Evolutionary conservation across 2,113 vertebrate species (phyloP).

Genomic region (Mohoua ochrocephala): DNA sequence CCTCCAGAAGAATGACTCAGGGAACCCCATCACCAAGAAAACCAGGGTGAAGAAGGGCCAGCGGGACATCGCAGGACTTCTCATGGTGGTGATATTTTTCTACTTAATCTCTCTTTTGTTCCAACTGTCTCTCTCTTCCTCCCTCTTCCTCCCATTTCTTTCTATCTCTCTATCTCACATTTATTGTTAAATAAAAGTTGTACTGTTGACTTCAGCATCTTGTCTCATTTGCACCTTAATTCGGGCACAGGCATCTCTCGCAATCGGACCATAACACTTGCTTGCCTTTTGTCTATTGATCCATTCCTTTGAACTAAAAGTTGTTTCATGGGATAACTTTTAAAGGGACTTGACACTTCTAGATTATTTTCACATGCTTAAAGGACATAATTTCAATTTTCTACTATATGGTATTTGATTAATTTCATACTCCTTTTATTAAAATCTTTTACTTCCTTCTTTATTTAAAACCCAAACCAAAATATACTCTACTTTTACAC

Average conservation of each 20-base stretch:
- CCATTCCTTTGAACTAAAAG: not conserved
- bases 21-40: not conserved
- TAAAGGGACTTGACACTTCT: not conserved
- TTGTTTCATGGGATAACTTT: not conserved
- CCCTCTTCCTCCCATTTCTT: not conserved
- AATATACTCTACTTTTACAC: not conserved
- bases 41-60: not conserved
- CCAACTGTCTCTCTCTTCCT: not conserved
- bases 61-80: rapidly evolving
- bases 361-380: not conserved
- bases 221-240: not conserved
- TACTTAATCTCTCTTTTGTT: not conserved
- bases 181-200: not conserved
- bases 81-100: not conserved
- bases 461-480: not conserved
- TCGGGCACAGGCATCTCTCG: not conserved
- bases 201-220: not conserved
- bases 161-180: not conserved
- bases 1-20: not conserved
- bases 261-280: not conserved
- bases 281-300: not conserved
- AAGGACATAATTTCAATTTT: not conserved
- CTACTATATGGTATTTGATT: not conserved
- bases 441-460: not conserved
- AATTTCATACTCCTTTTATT: not conserved